Evolutionary conservation across 2,888 invertebrate species (phyloP).

Genomic region (Hypomecis atomaria): DNA sequence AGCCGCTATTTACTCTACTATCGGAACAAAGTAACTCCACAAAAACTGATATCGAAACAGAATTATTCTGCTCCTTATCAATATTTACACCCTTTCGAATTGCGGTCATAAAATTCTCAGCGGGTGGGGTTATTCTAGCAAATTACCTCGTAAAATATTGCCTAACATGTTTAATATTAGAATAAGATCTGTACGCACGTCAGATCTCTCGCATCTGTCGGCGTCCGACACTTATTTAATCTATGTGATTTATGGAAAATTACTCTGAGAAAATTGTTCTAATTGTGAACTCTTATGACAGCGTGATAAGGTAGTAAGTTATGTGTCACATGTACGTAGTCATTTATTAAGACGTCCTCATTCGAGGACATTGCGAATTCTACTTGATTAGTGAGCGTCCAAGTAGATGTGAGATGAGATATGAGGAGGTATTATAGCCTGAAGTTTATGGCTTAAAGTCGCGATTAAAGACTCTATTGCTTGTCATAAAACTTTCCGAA

Average conservation of each 20-base stretch:
- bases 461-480: constrained; percentile 19
- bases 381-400: constrained; percentile 46
- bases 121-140: constrained; percentile 34
- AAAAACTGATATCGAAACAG: constrained; percentile 25
- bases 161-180: constrained; percentile 39
- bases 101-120: constrained; percentile 29
- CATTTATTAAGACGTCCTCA: constrained; percentile 34
- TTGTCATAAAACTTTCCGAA: neutral
- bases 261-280: constrained; percentile 44
- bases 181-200: constrained; percentile 25
- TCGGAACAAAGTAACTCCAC: constrained; percentile 12
- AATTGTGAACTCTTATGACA: constrained; percentile 38
- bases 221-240: constrained; percentile 60
- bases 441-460: constrained; percentile 9
- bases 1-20: constrained; percentile 9
- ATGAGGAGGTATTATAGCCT: constrained; percentile 23
- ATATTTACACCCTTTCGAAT: constrained; percentile 33
- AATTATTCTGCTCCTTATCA: constrained; percentile 30
- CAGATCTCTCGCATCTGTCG: constrained; percentile 48
- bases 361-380: constrained; percentile 41
- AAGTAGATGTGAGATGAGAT: constrained; percentile 16
- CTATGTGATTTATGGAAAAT: constrained; percentile 60
- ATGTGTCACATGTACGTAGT: constrained; percentile 12
- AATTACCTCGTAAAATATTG: constrained; percentile 46
- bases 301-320: constrained; percentile 34